phyloP scores from a whole-genome alignment of 2,797 vertebrate genomes.

The Smutsia temminckii region DNA sequence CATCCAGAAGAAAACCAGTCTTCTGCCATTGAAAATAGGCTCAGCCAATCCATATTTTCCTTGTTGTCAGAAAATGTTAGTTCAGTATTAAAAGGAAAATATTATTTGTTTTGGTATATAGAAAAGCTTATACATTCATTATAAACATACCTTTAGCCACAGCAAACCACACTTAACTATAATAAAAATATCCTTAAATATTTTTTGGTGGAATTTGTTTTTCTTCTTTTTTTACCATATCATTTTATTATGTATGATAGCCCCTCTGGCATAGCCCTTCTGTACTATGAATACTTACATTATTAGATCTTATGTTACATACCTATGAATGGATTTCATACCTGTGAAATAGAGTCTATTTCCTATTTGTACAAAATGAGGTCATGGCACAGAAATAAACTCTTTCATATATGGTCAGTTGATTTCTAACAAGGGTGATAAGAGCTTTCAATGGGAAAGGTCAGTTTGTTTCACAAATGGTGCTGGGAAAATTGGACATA shows the following conservation, averaged over 20 bases:
- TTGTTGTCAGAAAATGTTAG: constrained; percentile 43
- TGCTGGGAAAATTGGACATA: background rate
- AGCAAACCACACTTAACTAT: constrained; percentile 72
- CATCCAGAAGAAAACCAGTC: constrained; percentile 30
- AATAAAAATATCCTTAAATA: constrained; percentile 82
- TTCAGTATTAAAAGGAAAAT: constrained; percentile 53
- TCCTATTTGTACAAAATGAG: constrained; percentile 9
- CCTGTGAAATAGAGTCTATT: background rate
- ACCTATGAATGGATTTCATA: background rate
- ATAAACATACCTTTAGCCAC: constrained; percentile 64
- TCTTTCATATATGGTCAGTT: background rate
- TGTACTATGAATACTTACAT: background rate
- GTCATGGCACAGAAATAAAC: constrained; percentile 7
- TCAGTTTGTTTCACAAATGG: background rate
- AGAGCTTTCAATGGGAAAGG: background rate
- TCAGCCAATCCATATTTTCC: background rate
- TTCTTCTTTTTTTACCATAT: constrained; percentile 10
- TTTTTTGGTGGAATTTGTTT: constrained; percentile 40
- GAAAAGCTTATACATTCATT: constrained; percentile 58
- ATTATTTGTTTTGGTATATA: constrained; percentile 49
- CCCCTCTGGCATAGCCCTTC: background rate
- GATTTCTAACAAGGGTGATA: background rate
- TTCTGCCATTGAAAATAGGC: constrained; percentile 63
- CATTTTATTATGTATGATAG: background rate
- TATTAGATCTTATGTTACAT: background rate